Evolutionary conservation across 1,140 invertebrate genomes (phyloP).

Genomic region (Eulimnadia texana): DNA sequence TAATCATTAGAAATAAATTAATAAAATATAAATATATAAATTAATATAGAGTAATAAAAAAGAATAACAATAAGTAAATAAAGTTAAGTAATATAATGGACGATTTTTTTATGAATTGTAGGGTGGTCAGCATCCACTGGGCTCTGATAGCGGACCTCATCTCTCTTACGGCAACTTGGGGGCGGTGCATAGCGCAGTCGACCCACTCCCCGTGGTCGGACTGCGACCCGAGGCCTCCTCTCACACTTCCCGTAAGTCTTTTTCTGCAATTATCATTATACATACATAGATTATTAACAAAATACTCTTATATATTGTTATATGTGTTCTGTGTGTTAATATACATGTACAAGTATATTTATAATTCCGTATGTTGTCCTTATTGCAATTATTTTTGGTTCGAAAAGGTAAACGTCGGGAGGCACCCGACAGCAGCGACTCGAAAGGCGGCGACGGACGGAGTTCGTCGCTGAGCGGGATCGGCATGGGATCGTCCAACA

Average conservation of each 20-base stretch:
- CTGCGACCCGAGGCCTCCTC: background rate
- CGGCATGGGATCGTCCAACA: constrained; percentile 35
- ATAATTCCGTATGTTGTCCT: too few species aligned
- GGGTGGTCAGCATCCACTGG: constrained; percentile 2
- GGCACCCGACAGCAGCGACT: constrained; percentile 49
- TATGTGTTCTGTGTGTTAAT: too few species aligned
- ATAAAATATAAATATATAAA: background rate
- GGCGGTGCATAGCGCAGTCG: background rate
- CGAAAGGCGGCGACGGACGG: constrained; percentile 42
- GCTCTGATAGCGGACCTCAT: background rate
- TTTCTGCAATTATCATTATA: too few species aligned
- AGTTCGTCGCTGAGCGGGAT: constrained; percentile 22
- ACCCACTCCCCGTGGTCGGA: background rate
- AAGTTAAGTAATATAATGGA: constrained; percentile 4
- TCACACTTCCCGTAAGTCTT: background rate
- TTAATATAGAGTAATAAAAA: constrained; percentile 10
- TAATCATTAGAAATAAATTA: background rate
- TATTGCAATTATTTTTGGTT: too few species aligned
- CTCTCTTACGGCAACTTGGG: background rate
- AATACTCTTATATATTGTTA: too few species aligned
- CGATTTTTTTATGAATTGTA: too few species aligned
- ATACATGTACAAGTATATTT: too few species aligned
- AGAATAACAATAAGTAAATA: background rate
- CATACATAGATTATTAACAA: too few species aligned
- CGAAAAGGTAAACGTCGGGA: constrained; percentile 85